Conservation (phyloP, 2,797 vertebrate species). For the Anniella stebbinsi region DNA sequence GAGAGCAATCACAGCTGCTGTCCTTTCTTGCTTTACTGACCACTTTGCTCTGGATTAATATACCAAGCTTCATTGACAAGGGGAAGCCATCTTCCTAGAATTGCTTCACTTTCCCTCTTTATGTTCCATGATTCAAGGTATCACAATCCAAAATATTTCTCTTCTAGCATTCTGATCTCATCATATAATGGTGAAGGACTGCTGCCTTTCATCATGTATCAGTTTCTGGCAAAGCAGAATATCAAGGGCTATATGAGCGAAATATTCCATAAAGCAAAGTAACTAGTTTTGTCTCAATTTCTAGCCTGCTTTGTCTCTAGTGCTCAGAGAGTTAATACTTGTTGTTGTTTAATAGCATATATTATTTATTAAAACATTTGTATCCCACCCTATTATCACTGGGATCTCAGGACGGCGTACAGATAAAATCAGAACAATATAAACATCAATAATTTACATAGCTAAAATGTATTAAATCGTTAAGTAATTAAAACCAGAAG, state of each 20-base stretch:
- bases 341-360: not conserved
- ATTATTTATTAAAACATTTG: too few relatives aligned
- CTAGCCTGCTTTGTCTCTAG: not conserved
- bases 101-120: not conserved
- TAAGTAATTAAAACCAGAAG: too few relatives aligned
- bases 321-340: not conserved
- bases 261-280: not conserved
- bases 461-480: too few relatives aligned
- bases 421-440: too few relatives aligned
- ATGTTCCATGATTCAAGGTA: not conserved
- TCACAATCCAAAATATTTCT: not conserved
- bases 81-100: not conserved
- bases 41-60: not conserved
- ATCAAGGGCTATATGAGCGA: not conserved
- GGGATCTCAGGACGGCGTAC: too few relatives aligned
- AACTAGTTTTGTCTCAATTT: not conserved
- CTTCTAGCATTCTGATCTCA: not conserved
- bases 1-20: conserved; percentile 19
- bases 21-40: not conserved
- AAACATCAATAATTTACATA: too few relatives aligned
- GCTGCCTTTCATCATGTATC: not conserved
- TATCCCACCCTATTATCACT: too few relatives aligned
- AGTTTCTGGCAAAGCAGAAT: conserved; percentile 1
- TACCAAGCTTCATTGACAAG: not conserved
- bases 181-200: not conserved